Evolutionary conservation across 2,888 invertebrate species (phyloP).

Genomic region (Biston stratarius): DNA sequence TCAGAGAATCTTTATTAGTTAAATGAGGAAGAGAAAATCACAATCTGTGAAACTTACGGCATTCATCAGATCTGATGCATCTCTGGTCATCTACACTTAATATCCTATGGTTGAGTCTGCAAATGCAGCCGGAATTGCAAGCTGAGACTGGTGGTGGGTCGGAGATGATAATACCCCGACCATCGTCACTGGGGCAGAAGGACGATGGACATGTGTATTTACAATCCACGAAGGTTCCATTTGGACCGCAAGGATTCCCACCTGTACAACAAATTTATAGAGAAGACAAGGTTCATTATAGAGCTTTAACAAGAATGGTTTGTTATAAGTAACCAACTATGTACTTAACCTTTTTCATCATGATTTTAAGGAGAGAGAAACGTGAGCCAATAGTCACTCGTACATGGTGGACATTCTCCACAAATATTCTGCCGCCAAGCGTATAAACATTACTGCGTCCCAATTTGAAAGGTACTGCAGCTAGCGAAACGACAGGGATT

Average conservation of each 20-base stretch:
- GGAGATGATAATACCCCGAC: conserved; percentile 42
- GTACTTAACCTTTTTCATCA: too few relatives aligned
- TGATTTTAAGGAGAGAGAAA: too few relatives aligned
- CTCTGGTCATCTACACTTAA: conserved; percentile 45
- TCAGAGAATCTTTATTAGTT: too few relatives aligned
- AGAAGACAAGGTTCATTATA: not conserved
- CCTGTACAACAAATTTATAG: conserved; percentile 45
- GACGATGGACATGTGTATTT: conserved; percentile 43
- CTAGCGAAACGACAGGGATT: too few relatives aligned
- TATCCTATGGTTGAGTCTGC: conserved; percentile 51
- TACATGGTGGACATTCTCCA: too few relatives aligned
- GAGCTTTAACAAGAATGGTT: too few relatives aligned
- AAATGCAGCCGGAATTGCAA: conserved; percentile 57
- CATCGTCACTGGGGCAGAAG: conserved; percentile 57
- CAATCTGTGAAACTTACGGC: conserved; percentile 49
- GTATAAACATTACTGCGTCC: too few relatives aligned
- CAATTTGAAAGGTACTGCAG: too few relatives aligned
- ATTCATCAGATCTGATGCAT: conserved; percentile 54
- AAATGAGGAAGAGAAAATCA: too few relatives aligned
- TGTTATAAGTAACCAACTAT: too few relatives aligned
- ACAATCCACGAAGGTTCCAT: conserved; percentile 49
- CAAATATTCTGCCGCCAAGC: too few relatives aligned
- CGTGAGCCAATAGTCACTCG: too few relatives aligned
- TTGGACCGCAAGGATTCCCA: conserved; percentile 57
- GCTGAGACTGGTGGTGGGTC: conserved; percentile 43